Percentiles rank a stretch among this genome's conserved stretches.
Conservation (phyloP, 1,140 invertebrate species). For the Macrosteles quadrilineatus region DNA sequence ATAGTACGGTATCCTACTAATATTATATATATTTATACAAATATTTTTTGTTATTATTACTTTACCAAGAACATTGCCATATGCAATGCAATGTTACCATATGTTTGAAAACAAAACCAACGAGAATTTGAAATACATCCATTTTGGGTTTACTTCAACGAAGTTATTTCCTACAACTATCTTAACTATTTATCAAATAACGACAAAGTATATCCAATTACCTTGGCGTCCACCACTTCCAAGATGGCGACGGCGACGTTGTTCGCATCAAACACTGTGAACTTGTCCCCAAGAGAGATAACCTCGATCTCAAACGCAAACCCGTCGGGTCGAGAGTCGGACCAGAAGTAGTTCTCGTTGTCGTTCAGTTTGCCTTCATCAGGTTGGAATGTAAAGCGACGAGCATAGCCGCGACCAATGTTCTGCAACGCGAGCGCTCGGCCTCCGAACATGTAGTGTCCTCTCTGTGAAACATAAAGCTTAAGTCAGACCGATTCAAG, state of each 20-base stretch:
- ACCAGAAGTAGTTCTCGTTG: conserved; percentile 75
- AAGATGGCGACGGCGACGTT: conserved; percentile 62
- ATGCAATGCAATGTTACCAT: too few species aligned
- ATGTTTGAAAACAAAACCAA: too few species aligned
- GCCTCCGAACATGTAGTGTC: conserved; percentile 59
- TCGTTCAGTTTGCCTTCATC: conserved; percentile 62
- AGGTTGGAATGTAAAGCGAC: conserved; percentile 71
- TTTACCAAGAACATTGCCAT: too few species aligned
- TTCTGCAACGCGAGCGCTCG: conserved; percentile 64
- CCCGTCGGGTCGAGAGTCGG: conserved; percentile 70
- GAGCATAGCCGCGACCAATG: conserved; percentile 73
- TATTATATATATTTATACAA: too few species aligned
- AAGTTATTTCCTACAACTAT: too few species aligned
- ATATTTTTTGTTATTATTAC: too few species aligned
- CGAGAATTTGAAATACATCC: too few species aligned
- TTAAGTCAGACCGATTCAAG: background rate
- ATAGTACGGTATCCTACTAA: too few species aligned
- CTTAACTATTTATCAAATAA: too few species aligned
- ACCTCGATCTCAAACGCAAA: conserved; percentile 71
- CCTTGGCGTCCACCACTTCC: conserved; percentile 62
- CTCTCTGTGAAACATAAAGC: conserved; percentile 21
- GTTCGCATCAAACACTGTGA: conserved; percentile 66
- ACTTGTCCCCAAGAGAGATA: conserved; percentile 68
- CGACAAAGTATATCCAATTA: too few species aligned
- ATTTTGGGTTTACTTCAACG: too few species aligned